Conservation (phyloP, 2,797 vertebrate species). For the Lagocephalus sceleratus region DNA sequence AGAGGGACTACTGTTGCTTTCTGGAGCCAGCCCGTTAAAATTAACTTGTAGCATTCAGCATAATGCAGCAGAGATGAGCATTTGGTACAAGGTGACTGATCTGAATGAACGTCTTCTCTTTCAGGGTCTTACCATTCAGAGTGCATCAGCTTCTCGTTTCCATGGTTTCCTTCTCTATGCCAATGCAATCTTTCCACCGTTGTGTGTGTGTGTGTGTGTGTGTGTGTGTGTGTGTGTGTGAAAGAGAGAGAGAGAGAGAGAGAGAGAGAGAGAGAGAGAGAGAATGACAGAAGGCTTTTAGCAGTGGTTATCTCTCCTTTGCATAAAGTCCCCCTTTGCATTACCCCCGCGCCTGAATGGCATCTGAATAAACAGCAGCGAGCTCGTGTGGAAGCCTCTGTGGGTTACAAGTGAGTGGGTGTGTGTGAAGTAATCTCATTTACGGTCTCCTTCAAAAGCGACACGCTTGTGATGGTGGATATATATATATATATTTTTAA, state of each 20-base stretch:
- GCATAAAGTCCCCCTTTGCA: conserved; percentile 71
- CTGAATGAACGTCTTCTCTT: conserved; percentile 71
- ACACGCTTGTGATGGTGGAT: conserved; percentile 54
- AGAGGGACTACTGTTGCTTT: conserved; percentile 42
- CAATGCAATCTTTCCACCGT: conserved; percentile 64
- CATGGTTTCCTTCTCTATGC: conserved; percentile 70
- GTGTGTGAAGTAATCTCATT: conserved; percentile 64
- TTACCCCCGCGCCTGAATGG: conserved; percentile 55
- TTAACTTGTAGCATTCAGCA: conserved; percentile 52
- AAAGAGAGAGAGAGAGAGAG: conserved; percentile 26
- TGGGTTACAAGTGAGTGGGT: conserved; percentile 60
- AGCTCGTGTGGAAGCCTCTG: conserved; percentile 53
- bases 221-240: conserved; percentile 28
- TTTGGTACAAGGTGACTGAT: conserved; percentile 50
- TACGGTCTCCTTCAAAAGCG: conserved; percentile 58
- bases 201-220: conserved; percentile 33
- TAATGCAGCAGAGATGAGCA: conserved; percentile 54
- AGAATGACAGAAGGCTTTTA: conserved; percentile 63
- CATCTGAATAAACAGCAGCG: conserved; percentile 60
- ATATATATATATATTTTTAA: conserved; percentile 31
- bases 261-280: conserved; percentile 20
- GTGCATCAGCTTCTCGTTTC: conserved; percentile 74
- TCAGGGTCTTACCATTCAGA: conserved; percentile 74
- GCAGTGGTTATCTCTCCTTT: conserved; percentile 68
- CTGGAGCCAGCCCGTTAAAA: conserved; percentile 37